Conservation (phyloP, 2,113 vertebrate genomes). For the Grammomys dolichurus region DNA sequence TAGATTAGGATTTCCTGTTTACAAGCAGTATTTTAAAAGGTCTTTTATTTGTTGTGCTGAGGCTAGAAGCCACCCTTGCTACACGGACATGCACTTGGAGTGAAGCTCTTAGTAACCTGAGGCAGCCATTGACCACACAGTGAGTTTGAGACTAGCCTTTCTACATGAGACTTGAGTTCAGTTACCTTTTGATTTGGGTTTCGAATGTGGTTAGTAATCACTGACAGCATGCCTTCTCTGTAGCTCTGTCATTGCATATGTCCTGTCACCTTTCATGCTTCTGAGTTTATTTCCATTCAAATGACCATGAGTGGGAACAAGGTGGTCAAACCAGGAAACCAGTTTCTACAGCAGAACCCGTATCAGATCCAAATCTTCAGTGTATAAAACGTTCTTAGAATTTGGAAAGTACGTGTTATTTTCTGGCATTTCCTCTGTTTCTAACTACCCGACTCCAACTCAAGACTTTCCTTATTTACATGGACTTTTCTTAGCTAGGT, state of each 20-base stretch:
- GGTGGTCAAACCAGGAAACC: neutral
- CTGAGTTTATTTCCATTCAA: neutral
- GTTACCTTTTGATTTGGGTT: neutral
- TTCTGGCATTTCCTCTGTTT: neutral
- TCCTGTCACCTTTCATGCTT: neutral
- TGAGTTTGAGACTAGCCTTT: neutral
- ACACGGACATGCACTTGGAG: neutral
- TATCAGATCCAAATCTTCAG: neutral
- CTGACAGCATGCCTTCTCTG: neutral
- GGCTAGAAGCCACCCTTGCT: neutral
- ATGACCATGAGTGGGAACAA: neutral
- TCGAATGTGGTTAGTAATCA: neutral
- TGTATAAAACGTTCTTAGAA: neutral
- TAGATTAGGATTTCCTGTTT: neutral
- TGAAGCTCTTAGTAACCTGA: neutral
- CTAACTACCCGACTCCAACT: neutral
- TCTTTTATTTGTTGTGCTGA: neutral
- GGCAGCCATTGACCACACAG: neutral
- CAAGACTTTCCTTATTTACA: constrained; percentile 8
- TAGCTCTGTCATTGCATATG: neutral
- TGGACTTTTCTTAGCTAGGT: constrained; percentile 29
- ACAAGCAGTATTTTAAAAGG: neutral
- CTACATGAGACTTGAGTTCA: neutral
- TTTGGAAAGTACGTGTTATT: neutral
- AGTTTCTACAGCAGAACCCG: neutral